phyloP scores from a whole-genome alignment of 2,797 vertebrate genomes.

The Anabas testudineus region DNA sequence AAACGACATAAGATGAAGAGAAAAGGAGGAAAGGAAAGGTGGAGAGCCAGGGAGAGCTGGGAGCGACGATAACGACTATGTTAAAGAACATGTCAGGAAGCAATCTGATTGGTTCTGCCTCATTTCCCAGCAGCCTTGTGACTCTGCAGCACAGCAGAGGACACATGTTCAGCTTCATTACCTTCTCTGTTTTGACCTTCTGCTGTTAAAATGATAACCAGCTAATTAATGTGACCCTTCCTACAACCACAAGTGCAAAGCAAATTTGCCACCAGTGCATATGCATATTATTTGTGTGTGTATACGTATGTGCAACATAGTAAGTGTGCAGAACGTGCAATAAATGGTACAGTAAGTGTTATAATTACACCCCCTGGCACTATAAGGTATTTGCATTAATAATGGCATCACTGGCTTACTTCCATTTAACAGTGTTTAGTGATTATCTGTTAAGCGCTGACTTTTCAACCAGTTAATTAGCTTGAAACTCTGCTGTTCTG shows the following conservation, averaged over 20 bases:
- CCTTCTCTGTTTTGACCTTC: slow-evolving; percentile 31
- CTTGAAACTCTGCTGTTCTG: slow-evolving; percentile 24
- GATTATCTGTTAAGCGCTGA: slow-evolving; percentile 23
- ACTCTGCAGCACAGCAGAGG: not conserved
- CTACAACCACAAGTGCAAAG: not conserved
- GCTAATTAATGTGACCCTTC: slow-evolving; percentile 25
- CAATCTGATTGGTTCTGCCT: slow-evolving; percentile 37
- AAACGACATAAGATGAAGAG: not conserved
- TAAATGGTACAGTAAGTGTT: not conserved
- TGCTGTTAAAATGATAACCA: slow-evolving; percentile 38
- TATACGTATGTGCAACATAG: not conserved
- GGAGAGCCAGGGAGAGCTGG: not conserved
- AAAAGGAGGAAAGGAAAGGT: not conserved
- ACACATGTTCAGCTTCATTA: slow-evolving; percentile 33
- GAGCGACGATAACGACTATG: slow-evolving; percentile 1
- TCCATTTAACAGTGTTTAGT: slow-evolving; percentile 32
- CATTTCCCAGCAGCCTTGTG: slow-evolving; percentile 25
- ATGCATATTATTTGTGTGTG: not conserved
- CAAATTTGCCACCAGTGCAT: not conserved
- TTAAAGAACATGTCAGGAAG: slow-evolving; percentile 8
- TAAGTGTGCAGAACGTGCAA: not conserved
- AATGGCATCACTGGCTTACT: slow-evolving; percentile 29
- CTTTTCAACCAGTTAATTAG: slow-evolving; percentile 31
- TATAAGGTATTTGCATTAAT: slow-evolving; percentile 46
- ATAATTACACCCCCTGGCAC: slow-evolving; percentile 37